These are phyloP conservation scores for Tryphoninae sp. DNA, from an alignment of 2,888 invertebrate species.

Conservation along the genomic window DNA sequence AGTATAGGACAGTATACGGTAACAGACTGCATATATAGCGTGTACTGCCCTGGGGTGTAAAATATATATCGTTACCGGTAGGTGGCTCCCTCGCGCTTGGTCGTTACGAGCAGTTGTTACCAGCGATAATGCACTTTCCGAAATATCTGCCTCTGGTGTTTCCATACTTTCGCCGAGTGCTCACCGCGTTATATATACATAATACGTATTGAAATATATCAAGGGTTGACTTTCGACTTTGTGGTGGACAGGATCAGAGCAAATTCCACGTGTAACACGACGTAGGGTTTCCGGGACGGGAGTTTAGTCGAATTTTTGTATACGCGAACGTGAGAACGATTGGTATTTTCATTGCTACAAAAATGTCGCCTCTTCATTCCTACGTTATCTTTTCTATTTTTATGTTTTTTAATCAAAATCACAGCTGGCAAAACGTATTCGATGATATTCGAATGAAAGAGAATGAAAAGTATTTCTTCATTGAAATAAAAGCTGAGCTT, in stretches of 20 bases:
- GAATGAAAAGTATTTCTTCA: no score
- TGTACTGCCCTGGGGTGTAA: slow-evolving; percentile 42
- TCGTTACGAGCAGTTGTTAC: slow-evolving; percentile 61
- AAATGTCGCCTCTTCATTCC: no score
- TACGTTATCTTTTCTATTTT: no score
- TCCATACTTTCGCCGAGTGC: slow-evolving; percentile 31
- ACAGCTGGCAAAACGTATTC: no score
- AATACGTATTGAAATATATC: slow-evolving; percentile 14
- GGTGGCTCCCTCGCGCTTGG: slow-evolving; percentile 32
- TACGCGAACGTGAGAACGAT: not conserved
- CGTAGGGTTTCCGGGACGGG: not conserved
- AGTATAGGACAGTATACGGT: slow-evolving; percentile 1
- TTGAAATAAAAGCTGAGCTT: no score
- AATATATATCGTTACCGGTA: slow-evolving; percentile 17
- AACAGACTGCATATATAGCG: slow-evolving; percentile 32
- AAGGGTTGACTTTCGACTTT: slow-evolving; percentile 8
- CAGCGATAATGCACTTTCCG: slow-evolving; percentile 56
- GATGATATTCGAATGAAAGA: no score
- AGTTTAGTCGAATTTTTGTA: slow-evolving; percentile 18
- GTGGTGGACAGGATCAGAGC: slow-evolving; percentile 15
- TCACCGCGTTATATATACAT: not conserved
- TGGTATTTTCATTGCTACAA: not conserved
- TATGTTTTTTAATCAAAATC: no score
- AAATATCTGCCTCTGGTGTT: slow-evolving; percentile 48
- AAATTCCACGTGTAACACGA: slow-evolving; percentile 11